Conservation (phyloP, 2,113 vertebrate species). For the Piaya cayana region DNA sequence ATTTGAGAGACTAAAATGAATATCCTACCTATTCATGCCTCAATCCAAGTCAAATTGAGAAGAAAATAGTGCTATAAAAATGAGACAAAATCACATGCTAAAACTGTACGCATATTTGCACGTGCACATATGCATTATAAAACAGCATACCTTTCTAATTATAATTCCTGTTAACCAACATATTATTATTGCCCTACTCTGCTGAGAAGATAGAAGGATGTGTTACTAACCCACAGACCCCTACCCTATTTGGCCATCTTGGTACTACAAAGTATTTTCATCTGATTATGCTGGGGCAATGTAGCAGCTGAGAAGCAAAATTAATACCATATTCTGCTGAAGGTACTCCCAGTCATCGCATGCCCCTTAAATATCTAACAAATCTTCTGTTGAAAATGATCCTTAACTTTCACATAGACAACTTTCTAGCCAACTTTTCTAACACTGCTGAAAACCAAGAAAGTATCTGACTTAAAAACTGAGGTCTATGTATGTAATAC, state of each 20-base stretch:
- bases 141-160: not conserved
- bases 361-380: not conserved
- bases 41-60: not conserved
- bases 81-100: not conserved
- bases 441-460: not conserved
- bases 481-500: accelerated
- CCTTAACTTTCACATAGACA: not conserved
- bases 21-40: not conserved
- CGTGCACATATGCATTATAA: not conserved
- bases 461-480: not conserved
- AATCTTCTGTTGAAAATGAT: not conserved
- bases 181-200: not conserved
- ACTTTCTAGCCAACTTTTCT: not conserved
- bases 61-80: not conserved
- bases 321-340: not conserved
- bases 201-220: not conserved
- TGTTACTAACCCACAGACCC: not conserved
- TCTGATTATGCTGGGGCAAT: not conserved
- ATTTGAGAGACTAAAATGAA: not conserved
- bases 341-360: not conserved
- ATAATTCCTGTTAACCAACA: not conserved
- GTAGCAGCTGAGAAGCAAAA: not conserved
- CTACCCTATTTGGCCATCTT: not conserved
- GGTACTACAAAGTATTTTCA: not conserved
- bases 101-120: not conserved